These are phyloP conservation scores for Boloria euphrosyne DNA, from an alignment of 2,888 invertebrate species.

Conservation along the genomic window DNA sequence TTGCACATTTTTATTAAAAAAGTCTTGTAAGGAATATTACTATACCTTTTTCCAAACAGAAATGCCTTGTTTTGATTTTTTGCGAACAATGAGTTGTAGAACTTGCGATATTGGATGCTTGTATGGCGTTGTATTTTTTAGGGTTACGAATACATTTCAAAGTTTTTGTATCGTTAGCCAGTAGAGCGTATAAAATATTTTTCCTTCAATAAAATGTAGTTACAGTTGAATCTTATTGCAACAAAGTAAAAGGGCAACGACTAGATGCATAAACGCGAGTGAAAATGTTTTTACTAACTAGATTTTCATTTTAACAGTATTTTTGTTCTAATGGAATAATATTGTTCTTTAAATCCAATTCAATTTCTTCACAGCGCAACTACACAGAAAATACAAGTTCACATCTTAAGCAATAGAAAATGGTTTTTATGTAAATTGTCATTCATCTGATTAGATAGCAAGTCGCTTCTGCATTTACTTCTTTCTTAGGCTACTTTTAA, in stretches of 20 bases:
- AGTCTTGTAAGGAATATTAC: slow-evolving; percentile 1
- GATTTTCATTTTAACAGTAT: slow-evolving; percentile 7
- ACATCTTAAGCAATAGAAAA: slow-evolving; percentile 63
- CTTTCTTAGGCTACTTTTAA: too few relatives aligned
- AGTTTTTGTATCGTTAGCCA: slow-evolving; percentile 73
- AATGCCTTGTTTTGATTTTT: slow-evolving; percentile 43
- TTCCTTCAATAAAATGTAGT: slow-evolving; percentile 20
- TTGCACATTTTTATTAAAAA: background rate
- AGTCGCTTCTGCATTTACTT: slow-evolving; percentile 6
- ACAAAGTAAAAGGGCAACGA: background rate
- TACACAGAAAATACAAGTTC: slow-evolving; percentile 10
- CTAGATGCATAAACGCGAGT: background rate
- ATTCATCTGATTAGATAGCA: slow-evolving; percentile 67
- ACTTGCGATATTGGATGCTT: slow-evolving; percentile 62
- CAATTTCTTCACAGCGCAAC: too few relatives aligned
- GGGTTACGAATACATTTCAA: slow-evolving; percentile 68
- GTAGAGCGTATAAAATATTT: slow-evolving; percentile 40
- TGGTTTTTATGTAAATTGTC: slow-evolving; percentile 64
- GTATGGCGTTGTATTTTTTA: slow-evolving; percentile 59
- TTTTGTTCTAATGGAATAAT: slow-evolving; percentile 15
- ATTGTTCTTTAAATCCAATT: slow-evolving; percentile 16
- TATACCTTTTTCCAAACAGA: background rate
- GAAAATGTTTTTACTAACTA: background rate
- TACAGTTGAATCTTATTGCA: background rate
- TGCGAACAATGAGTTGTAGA: slow-evolving; percentile 46